Conservation (phyloP, 2,888 invertebrate genomes). For the Harpagoxenus sublaevis region DNA sequence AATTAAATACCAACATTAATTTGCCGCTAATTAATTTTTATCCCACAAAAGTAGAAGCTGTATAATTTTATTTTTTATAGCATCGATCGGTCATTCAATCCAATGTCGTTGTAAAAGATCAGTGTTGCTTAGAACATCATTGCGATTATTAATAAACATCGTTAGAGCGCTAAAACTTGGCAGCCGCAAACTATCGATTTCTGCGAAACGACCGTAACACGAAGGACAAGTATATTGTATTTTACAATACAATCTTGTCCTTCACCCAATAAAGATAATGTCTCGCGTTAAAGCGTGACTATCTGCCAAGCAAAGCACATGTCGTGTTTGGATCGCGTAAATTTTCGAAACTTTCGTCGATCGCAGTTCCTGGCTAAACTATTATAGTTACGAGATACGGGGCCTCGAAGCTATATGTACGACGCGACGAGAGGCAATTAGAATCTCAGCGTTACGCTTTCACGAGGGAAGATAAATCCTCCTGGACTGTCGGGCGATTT, state of each 20-base stretch:
- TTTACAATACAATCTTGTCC: slow-evolving; percentile 33
- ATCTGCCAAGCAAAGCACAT: neutral
- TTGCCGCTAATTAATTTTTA: neutral
- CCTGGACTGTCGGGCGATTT: slow-evolving; percentile 17
- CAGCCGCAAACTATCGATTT: slow-evolving; percentile 14
- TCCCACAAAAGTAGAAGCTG: neutral
- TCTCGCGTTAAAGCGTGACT: slow-evolving; percentile 31
- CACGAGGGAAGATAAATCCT: slow-evolving; percentile 35
- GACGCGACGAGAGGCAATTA: slow-evolving; percentile 29
- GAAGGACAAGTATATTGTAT: neutral
- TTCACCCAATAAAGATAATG: slow-evolving; percentile 55
- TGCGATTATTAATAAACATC: neutral
- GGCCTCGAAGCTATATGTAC: no score
- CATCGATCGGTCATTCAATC: neutral
- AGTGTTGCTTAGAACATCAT: neutral
- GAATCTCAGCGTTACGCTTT: slow-evolving; percentile 47
- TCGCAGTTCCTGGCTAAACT: neutral
- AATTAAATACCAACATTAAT: neutral
- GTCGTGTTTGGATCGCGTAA: slow-evolving; percentile 23
- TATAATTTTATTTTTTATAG: neutral
- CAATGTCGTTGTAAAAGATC: neutral
- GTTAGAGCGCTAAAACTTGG: neutral
- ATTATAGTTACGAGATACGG: slow-evolving; percentile 9
- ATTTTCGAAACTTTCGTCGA: slow-evolving; percentile 39
- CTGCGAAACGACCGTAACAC: neutral